A percentile compares a stretch with the other conserved stretches of the same genome.
These are phyloP conservation scores for Ganaspis sp. DNA, from an alignment of 1,140 invertebrate genomes.

Conservation along the genomic window DNA sequence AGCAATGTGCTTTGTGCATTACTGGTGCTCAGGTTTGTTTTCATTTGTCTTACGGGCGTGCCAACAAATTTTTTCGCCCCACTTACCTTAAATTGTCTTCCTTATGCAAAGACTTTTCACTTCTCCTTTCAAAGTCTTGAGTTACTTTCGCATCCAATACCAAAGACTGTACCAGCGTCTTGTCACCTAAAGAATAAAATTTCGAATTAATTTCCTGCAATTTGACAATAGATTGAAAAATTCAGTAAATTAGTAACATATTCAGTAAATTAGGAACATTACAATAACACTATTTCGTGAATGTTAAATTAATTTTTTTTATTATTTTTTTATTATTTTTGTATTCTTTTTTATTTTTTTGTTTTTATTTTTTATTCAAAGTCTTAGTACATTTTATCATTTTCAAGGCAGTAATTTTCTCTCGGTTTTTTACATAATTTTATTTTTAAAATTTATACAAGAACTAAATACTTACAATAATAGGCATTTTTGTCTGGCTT, in stretches of 20 bases:
- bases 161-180: slow-evolving; percentile 87
- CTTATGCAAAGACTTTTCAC: slow-evolving; percentile 70
- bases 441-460: neutral
- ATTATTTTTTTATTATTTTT: too few relatives aligned
- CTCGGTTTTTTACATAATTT: too few relatives aligned
- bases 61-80: slow-evolving; percentile 40
- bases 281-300: too few relatives aligned
- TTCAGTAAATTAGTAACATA: too few relatives aligned
- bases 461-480: slow-evolving; percentile 79
- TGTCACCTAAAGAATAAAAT: slow-evolving; percentile 80
- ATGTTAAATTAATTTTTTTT: too few relatives aligned
- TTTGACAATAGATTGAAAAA: neutral
- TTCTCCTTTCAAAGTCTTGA: slow-evolving; percentile 82
- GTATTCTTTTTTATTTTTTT: too few relatives aligned
- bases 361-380: too few relatives aligned
- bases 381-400: too few relatives aligned
- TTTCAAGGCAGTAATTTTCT: too few relatives aligned
- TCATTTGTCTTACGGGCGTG: slow-evolving; percentile 56
- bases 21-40: slow-evolving; percentile 56
- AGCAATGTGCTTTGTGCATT: slow-evolving; percentile 57
- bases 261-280: too few relatives aligned
- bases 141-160: slow-evolving; percentile 89
- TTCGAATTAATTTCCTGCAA: slow-evolving; percentile 5
- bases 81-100: slow-evolving; percentile 72
- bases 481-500: slow-evolving; percentile 86